Conservation (phyloP, 2,113 vertebrate species). For the Thamnaconus septentrionalis region DNA sequence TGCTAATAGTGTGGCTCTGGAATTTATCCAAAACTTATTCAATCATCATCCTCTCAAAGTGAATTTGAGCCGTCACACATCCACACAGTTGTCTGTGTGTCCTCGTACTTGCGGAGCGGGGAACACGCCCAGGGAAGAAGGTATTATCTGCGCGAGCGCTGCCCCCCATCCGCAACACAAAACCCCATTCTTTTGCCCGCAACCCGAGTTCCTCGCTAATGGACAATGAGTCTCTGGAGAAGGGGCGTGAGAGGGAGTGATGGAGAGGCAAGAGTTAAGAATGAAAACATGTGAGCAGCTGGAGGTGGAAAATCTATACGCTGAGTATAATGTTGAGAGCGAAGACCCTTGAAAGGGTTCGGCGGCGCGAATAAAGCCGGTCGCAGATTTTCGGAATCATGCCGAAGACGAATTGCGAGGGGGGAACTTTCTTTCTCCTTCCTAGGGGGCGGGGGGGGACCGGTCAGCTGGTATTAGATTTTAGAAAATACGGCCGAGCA, state of each 20-base stretch:
- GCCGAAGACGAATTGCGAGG: background rate
- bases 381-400: conserved; percentile 21
- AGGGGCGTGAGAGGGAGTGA: conserved; percentile 5
- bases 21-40: too few relatives aligned
- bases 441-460: conserved; percentile 15
- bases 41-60: background rate
- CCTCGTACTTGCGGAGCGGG: background rate
- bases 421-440: conserved; percentile 7
- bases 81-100: conserved; percentile 1
- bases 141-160: conserved; percentile 42
- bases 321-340: conserved; percentile 30
- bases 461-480: conserved; percentile 14
- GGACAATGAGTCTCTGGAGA: conserved; percentile 68
- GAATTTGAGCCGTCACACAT: background rate
- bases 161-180: background rate
- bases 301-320: conserved; percentile 41
- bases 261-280: conserved; percentile 3
- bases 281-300: conserved; percentile 29
- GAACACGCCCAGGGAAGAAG: conserved; percentile 23
- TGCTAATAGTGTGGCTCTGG: too few relatives aligned
- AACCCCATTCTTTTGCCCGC: conserved; percentile 18
- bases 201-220: conserved; percentile 63
- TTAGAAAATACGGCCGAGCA: conserved; percentile 16
- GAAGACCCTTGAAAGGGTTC: conserved; percentile 20
- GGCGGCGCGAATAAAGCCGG: background rate